Evolutionary conservation across 2,797 vertebrate genomes (phyloP).

Genomic region (Etheostoma perlongum): DNA sequence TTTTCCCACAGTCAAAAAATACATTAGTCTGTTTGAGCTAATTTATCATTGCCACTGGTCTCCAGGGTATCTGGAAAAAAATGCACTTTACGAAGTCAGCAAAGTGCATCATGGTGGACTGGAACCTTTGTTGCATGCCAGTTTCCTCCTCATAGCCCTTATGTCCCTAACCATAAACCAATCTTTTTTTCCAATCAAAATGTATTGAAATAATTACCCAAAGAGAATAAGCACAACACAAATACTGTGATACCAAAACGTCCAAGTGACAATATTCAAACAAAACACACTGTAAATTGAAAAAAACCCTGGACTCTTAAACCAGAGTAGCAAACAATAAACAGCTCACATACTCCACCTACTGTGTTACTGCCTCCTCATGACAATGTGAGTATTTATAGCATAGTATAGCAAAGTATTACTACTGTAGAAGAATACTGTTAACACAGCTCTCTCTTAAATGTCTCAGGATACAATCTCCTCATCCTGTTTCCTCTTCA

Average conservation of each 20-base stretch:
- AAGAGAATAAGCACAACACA: neutral
- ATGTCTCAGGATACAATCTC: constrained; percentile 35
- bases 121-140: neutral
- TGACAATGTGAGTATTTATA: constrained; percentile 2
- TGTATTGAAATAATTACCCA: neutral
- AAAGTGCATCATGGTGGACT: constrained; percentile 6
- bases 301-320: neutral
- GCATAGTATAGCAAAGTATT: constrained; percentile 29
- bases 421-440: constrained; percentile 16
- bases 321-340: neutral
- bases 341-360: constrained; percentile 7
- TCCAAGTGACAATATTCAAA: constrained; percentile 1
- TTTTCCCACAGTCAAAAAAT: constrained; percentile 2
- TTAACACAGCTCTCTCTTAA: constrained; percentile 45
- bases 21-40: neutral
- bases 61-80: neutral
- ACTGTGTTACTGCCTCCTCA: neutral
- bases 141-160: neutral
- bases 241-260: neutral
- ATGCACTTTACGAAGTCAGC: constrained; percentile 5
- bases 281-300: neutral
- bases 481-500: constrained; percentile 14
- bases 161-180: neutral
- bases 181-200: neutral
- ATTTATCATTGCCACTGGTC: neutral